Conservation (phyloP, 2,888 invertebrate genomes). For the Ophraella communa region DNA sequence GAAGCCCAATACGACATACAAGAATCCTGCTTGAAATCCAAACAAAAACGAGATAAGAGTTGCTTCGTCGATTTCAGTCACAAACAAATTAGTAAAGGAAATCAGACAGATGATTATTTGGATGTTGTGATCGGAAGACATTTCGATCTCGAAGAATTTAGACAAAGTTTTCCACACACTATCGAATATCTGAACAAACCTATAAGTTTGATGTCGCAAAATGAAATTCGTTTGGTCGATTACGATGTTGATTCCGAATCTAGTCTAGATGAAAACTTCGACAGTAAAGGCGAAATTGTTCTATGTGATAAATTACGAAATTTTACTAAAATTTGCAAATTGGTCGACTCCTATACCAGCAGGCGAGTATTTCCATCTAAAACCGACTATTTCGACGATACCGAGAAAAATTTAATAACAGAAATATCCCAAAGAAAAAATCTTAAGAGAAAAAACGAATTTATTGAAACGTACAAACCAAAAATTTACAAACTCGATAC, state of each 20-base stretch:
- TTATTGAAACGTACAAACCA: slow-evolving; percentile 41
- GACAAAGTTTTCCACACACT: slow-evolving; percentile 35
- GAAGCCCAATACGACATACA: slow-evolving; percentile 56
- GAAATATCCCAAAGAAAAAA: slow-evolving; percentile 54
- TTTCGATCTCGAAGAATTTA: slow-evolving; percentile 29
- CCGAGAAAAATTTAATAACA: slow-evolving; percentile 52
- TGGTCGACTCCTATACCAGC: slow-evolving; percentile 34
- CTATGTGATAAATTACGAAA: slow-evolving; percentile 35
- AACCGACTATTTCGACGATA: slow-evolving; percentile 48
- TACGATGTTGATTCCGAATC: slow-evolving; percentile 49
- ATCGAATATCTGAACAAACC: slow-evolving; percentile 29
- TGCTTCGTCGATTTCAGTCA: slow-evolving; percentile 57
- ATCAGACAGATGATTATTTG: slow-evolving; percentile 54
- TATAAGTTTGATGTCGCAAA: slow-evolving; percentile 9
- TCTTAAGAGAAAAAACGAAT: slow-evolving; percentile 50
- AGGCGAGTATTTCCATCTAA: slow-evolving; percentile 31
- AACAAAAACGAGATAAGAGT: slow-evolving; percentile 59
- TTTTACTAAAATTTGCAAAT: slow-evolving; percentile 35
- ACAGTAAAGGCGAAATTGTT: slow-evolving; percentile 32
- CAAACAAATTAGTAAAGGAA: slow-evolving; percentile 49
- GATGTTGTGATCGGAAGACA: slow-evolving; percentile 41
- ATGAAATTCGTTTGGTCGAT: slow-evolving; percentile 49
- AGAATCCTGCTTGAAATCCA: slow-evolving; percentile 56
- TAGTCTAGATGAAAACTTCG: slow-evolving; percentile 43
- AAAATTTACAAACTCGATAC: slow-evolving; percentile 53